These are phyloP conservation scores for Drosophila rubida DNA, from an alignment of 2,888 invertebrate species.

Conservation along the genomic window DNA sequence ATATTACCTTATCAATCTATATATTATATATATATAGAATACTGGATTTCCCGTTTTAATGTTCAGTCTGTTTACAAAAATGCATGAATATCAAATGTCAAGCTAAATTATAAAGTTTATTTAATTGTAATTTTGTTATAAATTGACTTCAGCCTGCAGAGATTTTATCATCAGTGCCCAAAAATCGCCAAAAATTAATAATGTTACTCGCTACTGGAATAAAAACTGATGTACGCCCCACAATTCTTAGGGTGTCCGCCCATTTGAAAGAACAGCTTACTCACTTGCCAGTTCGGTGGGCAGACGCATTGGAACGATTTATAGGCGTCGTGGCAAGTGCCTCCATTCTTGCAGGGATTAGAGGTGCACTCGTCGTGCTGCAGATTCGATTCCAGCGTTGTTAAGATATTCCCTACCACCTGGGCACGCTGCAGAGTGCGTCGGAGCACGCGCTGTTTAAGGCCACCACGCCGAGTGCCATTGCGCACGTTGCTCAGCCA, in stretches of 20 bases:
- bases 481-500: conserved; percentile 55
- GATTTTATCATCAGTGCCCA: no score
- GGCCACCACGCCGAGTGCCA: conserved; percentile 41
- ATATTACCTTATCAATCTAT: no score
- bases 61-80: no score
- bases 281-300: conserved; percentile 88
- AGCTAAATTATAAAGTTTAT: no score
- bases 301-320: conserved; percentile 91
- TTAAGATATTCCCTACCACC: conserved; percentile 39
- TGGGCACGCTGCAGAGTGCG: conserved; percentile 63
- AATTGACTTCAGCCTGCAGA: neutral
- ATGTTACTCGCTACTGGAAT: no score
- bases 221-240: conserved; percentile 39
- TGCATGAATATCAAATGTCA: no score
- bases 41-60: no score
- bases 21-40: no score
- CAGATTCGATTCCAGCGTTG: conserved; percentile 44
- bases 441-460: conserved; percentile 55
- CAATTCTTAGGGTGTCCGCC: conserved; percentile 28
- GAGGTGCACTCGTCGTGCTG: conserved; percentile 64
- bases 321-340: conserved; percentile 91
- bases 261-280: conserved; percentile 31
- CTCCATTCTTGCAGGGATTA: conserved; percentile 93
- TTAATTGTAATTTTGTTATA: no score
- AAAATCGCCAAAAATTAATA: no score